Base-by-base conservation (phyloP, 2,888 invertebrate genomes). In the Eupithecia subumbrata region DNA sequence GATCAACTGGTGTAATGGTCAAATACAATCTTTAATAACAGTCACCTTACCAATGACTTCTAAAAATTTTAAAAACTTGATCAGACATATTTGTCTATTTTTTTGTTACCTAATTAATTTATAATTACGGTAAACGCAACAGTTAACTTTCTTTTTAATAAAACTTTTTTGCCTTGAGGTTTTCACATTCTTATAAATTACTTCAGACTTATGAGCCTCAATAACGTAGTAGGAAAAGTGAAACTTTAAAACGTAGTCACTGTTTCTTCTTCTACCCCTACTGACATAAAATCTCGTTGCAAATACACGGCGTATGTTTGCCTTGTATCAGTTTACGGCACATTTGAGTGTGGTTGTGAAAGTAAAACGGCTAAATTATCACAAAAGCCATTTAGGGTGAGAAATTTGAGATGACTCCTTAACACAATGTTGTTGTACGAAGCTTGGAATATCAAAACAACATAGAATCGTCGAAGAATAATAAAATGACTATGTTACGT, bases 271-370 rank as follows among this genome's bases (percentile, higher is more conserved):
- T 60, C 60, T 25, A 25, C 25, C 60, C 60, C 25, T 25, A 34
- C 30, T 34, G 73, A 72, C 73, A 72, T 73, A 77, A 86, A 85
- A 85, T 85, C 86, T 86, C 82, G 84, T 82, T 82, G 85, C 85
- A 82, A 56, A 85, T 85, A 84, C 82, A 80, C 80, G 82, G 81
- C 89, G 87, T 88, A 86, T 90, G 90, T 91, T 90, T 90, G 85
- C 82, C 83, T 88, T 89, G 90, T 91, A 91, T 91, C 90, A 91
- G 88, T 90, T 91, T 90, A 91, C 88, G 86, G 84, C 85, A 89
- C 90, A 90, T 89, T 90, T 86, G 85, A 84, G 85, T 84, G 85
- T 81, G 86, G 87, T 84, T 85, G 82, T 82, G 82, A 86, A 85
- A 87, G 84, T 84, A 82, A 84, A 83, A 84, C 83, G 76, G 83